Percentiles rank a stretch among this genome's conserved stretches.
phyloP scores from a whole-genome alignment of 2,797 vertebrate genomes.

The Atherinosoma microstoma region DNA sequence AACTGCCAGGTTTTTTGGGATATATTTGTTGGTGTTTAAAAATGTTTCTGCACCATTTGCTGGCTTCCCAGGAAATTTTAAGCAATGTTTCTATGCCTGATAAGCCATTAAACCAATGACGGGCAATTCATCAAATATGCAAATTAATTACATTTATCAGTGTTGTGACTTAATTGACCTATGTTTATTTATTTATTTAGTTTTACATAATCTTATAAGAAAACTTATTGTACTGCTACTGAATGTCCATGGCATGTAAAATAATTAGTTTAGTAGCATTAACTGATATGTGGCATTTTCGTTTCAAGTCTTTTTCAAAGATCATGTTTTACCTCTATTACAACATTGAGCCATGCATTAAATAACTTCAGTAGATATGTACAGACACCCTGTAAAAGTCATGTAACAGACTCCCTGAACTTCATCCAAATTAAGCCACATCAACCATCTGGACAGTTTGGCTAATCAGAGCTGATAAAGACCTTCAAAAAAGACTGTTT shows the following conservation, averaged over 20 bases:
- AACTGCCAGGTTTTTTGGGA: constrained; percentile 1
- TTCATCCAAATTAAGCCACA: constrained; percentile 17
- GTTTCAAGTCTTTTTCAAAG: background rate
- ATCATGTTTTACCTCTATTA: constrained; percentile 1
- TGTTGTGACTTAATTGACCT: background rate
- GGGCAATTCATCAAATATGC: background rate
- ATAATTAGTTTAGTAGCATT: background rate
- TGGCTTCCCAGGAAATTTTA: background rate
- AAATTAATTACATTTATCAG: constrained; percentile 1
- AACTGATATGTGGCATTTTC: background rate
- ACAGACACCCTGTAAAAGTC: background rate
- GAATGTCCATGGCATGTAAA: background rate
- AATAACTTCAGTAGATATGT: constrained; percentile 1
- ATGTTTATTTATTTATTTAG: background rate
- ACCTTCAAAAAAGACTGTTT: constrained; percentile 26
- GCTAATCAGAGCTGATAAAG: constrained; percentile 18
- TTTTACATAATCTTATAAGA: background rate
- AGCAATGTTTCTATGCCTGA: background rate
- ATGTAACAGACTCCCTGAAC: constrained; percentile 15
- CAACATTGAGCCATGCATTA: background rate
- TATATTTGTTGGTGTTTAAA: background rate
- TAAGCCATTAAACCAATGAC: background rate
- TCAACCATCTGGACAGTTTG: constrained; percentile 29
- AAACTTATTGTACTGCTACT: background rate
- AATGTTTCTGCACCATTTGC: background rate